Base-by-base conservation (phyloP, 2,797 vertebrate genomes). In the Myotis pilosus region DNA sequence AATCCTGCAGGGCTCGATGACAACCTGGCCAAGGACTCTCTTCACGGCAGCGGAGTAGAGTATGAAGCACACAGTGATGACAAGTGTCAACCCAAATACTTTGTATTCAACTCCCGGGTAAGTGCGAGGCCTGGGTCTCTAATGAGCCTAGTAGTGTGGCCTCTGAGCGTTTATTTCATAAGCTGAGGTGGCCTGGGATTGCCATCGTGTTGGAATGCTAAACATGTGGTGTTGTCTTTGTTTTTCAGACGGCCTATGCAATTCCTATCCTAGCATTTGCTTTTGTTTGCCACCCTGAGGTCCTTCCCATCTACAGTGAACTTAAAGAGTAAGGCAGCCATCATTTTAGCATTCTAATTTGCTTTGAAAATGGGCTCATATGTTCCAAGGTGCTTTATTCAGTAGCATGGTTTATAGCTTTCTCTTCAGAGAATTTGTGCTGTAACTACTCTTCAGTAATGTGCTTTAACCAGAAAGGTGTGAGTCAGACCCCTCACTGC, bases 301-400 rank as follows among this genome's bases (percentile, higher is more conserved):
- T 99, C 80, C 98, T 99, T 96, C 99, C 99, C 47, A 99, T 99
- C 98, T 99, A 99, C 99, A 99, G 99, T 78, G 99, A 99, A 98
- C 99, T 99, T 38, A 99, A 99, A 99, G 99, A 99, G 99, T 99
- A 98, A 99, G 99, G 22, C 79, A 66, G 38, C 33, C 89, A 17
- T 92, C 44, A 23, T 95, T 88, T 94, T 78, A 71, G 94, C 97
- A 95, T 96, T 97, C 96, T 97, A 87, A 96, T 97, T 95, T 97
- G 94, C 95, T 98, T 97, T 95, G 81, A 57, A 91, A 91, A 92
- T 74, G 25, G 66, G 47, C 25, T 92, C 4, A 6, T 79, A 6
- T 75, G 12, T 85, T 85, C 86, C 62, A 85, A 69, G 44, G 3
- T 74, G 25, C 76, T 91, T 47, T 79, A 28, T 47, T 38, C 41